Evolutionary conservation across 2,888 invertebrate genomes (phyloP), one percentile per base, ranked within the genome.

Genomic region (Clivina fossor): DNA sequence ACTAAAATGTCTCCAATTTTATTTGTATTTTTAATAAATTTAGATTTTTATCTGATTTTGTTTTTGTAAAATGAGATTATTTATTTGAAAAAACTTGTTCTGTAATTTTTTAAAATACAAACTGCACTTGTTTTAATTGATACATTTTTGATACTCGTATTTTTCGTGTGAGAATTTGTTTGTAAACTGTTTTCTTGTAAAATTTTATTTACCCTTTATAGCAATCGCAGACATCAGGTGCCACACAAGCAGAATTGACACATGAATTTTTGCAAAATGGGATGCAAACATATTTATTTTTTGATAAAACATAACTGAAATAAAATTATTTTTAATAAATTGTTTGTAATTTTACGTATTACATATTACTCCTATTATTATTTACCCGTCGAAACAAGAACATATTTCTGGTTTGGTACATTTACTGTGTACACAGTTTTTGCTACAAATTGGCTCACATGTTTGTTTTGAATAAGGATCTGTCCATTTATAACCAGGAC

Each of bases 401-500:
- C 61, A 61, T n/a, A 47, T 57, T 33, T 61, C 58, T 7, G 62
- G 62, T 18, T 51, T 50, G 18, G 57, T 37, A 38, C 63, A 63
- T 24, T 40, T 48, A 4, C 61, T 56, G 38, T 62, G 33, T 8
- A 58, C 33, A 47, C 63, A 61, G 2, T 51, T 51, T 40, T 24
- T 33, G 16, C 24, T 58, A 22, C 63, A 63, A 15, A 56, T 37
- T 3, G 63, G 61, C 11, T 47, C 48, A 37, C 63, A 63, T 33
- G 32, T 33, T 11, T 35, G 32, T 47, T 33, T 47, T 20, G 47
- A 33, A 22, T 15, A 7, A 3, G 47, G 47, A 47, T 47, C 22
- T 22, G 32, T 47, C 47, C 47, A 47, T 47, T 47, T 33, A n/a
- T 13, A 47, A 18, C 9, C 2, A 11, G 33, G 32, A 22, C 47